Evolutionary conservation across 2,797 vertebrate species (phyloP).

Genomic region (Notolepis coatsorum): DNA sequence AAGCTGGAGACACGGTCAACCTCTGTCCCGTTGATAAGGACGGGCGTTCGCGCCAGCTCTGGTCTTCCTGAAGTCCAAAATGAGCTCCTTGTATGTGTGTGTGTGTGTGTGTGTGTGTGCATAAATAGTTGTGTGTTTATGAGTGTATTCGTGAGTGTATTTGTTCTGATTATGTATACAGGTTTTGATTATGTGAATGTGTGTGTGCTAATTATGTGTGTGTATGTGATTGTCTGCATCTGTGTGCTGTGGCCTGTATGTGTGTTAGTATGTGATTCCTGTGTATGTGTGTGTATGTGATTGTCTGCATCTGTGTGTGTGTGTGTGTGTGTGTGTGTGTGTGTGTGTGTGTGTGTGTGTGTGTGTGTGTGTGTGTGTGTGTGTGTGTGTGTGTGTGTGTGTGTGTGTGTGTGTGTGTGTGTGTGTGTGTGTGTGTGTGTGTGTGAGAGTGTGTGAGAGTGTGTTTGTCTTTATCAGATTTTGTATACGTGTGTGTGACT

Average conservation of each 20-base stretch:
- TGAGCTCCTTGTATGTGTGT: neutral
- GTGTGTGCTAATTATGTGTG: neutral
- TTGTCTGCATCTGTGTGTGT: neutral
- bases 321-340: neutral
- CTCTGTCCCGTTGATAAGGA: too few relatives aligned
- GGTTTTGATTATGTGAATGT: slow-evolving; percentile 31
- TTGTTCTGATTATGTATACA: slow-evolving; percentile 21
- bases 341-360: neutral
- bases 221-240: neutral
- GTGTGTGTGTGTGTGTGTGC: slow-evolving; percentile 1
- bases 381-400: neutral
- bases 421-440: neutral
- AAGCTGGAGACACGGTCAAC: too few relatives aligned
- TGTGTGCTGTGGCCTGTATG: too few relatives aligned
- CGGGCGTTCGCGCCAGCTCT: too few relatives aligned
- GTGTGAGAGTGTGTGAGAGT: neutral
- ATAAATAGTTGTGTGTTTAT: slow-evolving; percentile 7
- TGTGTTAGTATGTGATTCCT: neutral
- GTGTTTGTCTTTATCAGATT: neutral
- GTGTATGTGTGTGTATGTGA: neutral
- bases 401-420: slow-evolving; percentile 3
- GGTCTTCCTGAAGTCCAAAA: too few relatives aligned
- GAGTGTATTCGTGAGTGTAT: slow-evolving; percentile 13
- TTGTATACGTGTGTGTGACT: neutral
- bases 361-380: neutral